Base-by-base conservation (phyloP, 2,113 vertebrate genomes). In the Scophthalmus maximus region DNA sequence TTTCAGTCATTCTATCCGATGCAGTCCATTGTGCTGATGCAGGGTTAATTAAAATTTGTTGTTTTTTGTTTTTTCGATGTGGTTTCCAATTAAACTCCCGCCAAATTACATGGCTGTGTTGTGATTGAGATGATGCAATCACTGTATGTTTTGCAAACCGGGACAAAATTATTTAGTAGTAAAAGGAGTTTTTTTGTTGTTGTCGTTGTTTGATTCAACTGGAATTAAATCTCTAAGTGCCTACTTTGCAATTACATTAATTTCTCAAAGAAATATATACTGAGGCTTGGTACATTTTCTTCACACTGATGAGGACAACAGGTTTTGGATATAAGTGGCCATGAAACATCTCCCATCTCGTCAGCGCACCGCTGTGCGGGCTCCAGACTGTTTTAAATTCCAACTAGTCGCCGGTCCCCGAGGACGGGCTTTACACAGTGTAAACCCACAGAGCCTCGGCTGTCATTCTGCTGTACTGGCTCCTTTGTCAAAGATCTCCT, bases 321-420 rank as follows among this genome's bases (percentile, higher is more conserved):
- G 55, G 12, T 51, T 76, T n/a, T 25, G 66, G 20, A 78, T 83
- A 69, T 71, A 61, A 87, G 83, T 81, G 76, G 74, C 76, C 78
- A 15, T 70, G 66, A 75, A 74, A 83, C 77, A 47, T 51, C 64
- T 68, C 36, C 52, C 49, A 29, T 76, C 59, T 66, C 66, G 74
- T 62, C 30, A 57, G 58, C 67, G 57, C n/a, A 22, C 59, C 17
- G 66, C 65, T 67, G 51, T 67, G 58, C 59, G 65, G 2, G 20
- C 64, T 62, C 63, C 55, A 68, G 68, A 68, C 79, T 83, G 71
- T 76, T 89, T 87, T 53, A 82, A 81, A 91, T 89, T 88, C 81
- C 79, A 89, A 68, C 68, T 69, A 60, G 79, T 63, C 40, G 23
- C 29, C 34, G 63, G 61, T 87, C 91, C 83, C 84, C 64, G 25